phyloP scores from a whole-genome alignment of 1,140 invertebrate genomes.

The Nymphalis io region DNA sequence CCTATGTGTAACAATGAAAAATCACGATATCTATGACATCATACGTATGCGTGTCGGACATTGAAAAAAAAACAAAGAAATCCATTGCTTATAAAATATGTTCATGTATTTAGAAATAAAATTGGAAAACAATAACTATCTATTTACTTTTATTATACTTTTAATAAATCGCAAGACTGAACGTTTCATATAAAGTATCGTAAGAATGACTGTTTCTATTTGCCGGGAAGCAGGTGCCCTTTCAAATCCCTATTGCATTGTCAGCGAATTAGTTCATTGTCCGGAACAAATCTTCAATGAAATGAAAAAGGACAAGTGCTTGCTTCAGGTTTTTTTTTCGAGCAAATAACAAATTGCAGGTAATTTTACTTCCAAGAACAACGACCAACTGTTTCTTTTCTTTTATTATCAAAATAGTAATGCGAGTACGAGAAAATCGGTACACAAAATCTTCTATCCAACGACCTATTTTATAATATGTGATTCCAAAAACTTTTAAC shows the following conservation, averaged over 20 bases:
- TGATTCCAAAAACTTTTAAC: no score
- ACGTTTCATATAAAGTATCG: constrained; percentile 5
- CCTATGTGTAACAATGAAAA: no score
- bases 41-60: no score
- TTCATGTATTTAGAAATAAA: no score
- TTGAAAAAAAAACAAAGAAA: no score
- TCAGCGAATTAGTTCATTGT: constrained; percentile 28
- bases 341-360: constrained; percentile 5
- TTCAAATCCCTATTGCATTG: constrained; percentile 21
- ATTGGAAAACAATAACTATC: no score
- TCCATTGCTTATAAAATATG: no score
- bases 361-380: constrained; percentile 1
- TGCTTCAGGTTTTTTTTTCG: neutral
- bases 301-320: constrained; percentile 24
- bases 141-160: neutral
- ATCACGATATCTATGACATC: no score
- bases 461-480: no score
- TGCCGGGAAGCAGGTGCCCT: constrained; percentile 23
- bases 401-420: constrained; percentile 9
- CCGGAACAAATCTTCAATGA: constrained; percentile 24
- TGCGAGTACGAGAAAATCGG: neutral
- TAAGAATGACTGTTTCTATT: constrained; percentile 23
- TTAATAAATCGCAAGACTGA: constrained; percentile 8
- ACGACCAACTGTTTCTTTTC: neutral
- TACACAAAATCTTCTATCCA: neutral